A percentile compares a stretch with the other conserved stretches of the same genome.
These are phyloP conservation scores for Sphenopsis melanotis DNA, from an alignment of 2,797 vertebrate species.

Conservation along the genomic window DNA sequence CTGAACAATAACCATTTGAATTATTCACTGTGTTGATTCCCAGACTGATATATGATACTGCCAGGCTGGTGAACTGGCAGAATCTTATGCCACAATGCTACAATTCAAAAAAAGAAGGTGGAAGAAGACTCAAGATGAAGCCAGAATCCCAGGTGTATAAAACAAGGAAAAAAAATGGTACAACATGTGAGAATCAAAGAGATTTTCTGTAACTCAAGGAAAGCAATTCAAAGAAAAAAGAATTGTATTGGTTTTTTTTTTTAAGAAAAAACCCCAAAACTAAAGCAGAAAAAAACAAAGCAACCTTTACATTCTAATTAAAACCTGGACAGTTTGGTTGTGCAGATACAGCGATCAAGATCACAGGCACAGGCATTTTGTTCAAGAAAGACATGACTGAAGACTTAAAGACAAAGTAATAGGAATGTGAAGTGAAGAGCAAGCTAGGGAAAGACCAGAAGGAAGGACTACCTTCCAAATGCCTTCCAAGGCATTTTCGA, in stretches of 20 bases:
- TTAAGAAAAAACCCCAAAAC: neutral
- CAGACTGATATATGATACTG: neutral
- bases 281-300: neutral
- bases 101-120: neutral
- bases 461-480: neutral
- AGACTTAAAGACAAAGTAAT: neutral
- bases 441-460: neutral
- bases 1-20: neutral
- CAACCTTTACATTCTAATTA: neutral
- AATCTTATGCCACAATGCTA: neutral
- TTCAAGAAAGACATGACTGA: neutral
- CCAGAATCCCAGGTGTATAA: neutral
- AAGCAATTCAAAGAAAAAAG: neutral
- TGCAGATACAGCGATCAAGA: neutral
- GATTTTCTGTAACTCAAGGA: neutral
- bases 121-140: neutral
- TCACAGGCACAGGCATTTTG: neutral
- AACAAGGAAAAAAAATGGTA: neutral
- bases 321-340: neutral
- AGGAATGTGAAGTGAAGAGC: neutral
- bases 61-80: neutral
- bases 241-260: rapidly evolving
- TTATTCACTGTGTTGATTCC: neutral
- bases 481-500: neutral
- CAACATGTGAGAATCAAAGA: neutral